phyloP scores from a whole-genome alignment of 2,888 invertebrate species.

The Oscheius onirici region DNA sequence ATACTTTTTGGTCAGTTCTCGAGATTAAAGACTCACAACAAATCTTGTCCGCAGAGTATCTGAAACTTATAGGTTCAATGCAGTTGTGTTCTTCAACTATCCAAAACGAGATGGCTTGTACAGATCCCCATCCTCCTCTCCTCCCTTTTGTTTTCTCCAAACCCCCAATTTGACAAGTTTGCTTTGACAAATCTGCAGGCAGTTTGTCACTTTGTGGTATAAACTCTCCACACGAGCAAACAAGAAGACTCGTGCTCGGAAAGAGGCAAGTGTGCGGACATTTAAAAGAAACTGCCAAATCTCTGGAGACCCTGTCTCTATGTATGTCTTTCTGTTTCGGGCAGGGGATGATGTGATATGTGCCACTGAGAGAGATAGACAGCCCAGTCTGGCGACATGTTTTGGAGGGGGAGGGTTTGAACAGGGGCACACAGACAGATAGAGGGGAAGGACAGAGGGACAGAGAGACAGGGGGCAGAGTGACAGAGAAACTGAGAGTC shows the following conservation, averaged over 20 bases:
- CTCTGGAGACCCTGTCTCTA: too few relatives aligned
- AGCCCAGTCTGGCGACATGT: neutral
- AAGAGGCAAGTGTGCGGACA: slow-evolving; percentile 22
- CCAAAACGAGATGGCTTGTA: too few relatives aligned
- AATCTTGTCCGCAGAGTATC: too few relatives aligned
- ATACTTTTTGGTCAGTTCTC: too few relatives aligned
- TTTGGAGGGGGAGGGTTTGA: neutral
- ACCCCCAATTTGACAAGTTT: neutral
- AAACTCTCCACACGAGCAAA: neutral
- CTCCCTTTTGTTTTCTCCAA: neutral
- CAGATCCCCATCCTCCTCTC: neutral
- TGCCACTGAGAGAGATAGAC: too few relatives aligned
- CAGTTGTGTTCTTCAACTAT: too few relatives aligned
- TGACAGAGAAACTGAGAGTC: too few relatives aligned
- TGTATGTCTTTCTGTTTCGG: neutral
- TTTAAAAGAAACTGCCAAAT: slow-evolving; percentile 17
- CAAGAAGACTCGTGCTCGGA: neutral
- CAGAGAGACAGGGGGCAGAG: too few relatives aligned
- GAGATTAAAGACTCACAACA: too few relatives aligned
- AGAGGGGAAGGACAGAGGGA: neutral
- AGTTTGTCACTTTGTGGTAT: neutral
- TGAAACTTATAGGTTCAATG: too few relatives aligned
- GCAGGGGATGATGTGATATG: neutral
- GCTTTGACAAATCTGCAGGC: neutral
- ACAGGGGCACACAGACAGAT: neutral